Evolutionary conservation across 2,113 vertebrate species (phyloP).

Genomic region (Aspidoscelis tigris): DNA sequence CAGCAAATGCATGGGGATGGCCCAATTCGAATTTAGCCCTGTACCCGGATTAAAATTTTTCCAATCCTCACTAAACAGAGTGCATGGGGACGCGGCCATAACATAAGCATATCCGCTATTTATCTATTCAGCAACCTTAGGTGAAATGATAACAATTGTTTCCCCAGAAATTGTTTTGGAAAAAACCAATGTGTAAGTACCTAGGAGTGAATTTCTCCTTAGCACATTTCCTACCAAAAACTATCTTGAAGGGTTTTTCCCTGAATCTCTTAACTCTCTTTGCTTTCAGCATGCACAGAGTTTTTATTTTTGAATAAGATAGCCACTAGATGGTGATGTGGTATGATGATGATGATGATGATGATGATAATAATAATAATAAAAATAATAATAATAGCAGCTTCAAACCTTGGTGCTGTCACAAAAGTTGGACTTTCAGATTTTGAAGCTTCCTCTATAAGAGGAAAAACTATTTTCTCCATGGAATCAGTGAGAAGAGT

Average conservation of each 20-base stretch:
- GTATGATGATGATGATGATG: constrained; percentile 34
- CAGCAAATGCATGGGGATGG: too few species aligned
- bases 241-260: background rate
- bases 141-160: background rate
- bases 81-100: too few species aligned
- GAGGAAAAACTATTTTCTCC: constrained; percentile 96
- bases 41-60: too few species aligned
- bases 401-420: constrained; percentile 80
- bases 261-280: background rate
- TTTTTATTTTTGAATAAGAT: accelerated
- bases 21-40: too few species aligned
- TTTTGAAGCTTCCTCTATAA: constrained; percentile 94
- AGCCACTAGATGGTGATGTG: constrained; percentile 72
- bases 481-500: constrained; percentile 93
- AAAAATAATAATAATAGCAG: background rate
- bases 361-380: background rate
- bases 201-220: background rate
- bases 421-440: constrained; percentile 80
- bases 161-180: background rate
- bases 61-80: too few species aligned
- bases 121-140: background rate
- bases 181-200: background rate
- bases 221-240: background rate
- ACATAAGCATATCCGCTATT: background rate
- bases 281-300: constrained; percentile 13